phyloP scores from a whole-genome alignment of 1,140 invertebrate genomes.

The Artemia franciscana region DNA sequence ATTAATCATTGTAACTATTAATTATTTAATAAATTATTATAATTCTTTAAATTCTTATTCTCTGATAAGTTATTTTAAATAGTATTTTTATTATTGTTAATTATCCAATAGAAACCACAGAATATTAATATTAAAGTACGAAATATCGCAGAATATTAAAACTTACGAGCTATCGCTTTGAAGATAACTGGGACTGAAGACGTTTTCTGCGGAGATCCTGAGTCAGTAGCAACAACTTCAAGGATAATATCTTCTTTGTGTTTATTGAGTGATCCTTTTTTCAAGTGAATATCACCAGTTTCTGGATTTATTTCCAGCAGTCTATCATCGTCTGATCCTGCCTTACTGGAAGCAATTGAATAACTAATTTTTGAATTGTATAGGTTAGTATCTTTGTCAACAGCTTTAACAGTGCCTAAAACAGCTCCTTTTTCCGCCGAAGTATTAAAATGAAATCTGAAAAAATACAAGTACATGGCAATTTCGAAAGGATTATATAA shows the following conservation, averaged over 20 bases:
- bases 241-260: not conserved
- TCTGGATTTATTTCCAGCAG: not conserved
- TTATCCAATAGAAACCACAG: too few species aligned
- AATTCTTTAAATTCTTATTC: too few species aligned
- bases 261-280: not conserved
- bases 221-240: not conserved
- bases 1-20: too few species aligned
- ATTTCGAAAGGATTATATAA: too few species aligned
- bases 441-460: not conserved
- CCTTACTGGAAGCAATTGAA: not conserved
- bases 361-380: not conserved
- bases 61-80: too few species aligned
- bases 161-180: not conserved
- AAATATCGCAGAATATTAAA: too few species aligned
- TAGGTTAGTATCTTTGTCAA: not conserved
- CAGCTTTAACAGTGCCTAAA: not conserved
- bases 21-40: too few species aligned
- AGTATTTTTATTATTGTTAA: too few species aligned
- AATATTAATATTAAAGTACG: too few species aligned
- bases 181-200: not conserved
- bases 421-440: not conserved
- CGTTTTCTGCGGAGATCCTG: not conserved
- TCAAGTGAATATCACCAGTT: not conserved
- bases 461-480: not conserved
- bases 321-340: too few species aligned